These are phyloP conservation scores for Turritopsis rubra DNA, from an alignment of 30 jellyfish, hydroid and myxozoan species.

Conservation along the genomic window DNA sequence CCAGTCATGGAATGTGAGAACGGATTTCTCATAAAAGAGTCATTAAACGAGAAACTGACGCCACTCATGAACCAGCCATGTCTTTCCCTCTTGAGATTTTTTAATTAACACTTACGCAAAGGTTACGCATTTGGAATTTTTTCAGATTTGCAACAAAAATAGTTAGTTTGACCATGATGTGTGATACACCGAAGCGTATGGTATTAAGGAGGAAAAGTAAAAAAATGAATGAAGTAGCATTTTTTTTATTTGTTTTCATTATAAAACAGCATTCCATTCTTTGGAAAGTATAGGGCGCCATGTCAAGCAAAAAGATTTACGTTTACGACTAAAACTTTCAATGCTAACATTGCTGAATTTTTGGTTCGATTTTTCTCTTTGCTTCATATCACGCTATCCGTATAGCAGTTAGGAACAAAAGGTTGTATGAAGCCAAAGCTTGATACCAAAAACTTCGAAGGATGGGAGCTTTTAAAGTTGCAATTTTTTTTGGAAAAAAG, in stretches of 20 bases:
- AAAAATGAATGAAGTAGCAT: no score
- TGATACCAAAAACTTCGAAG: background rate
- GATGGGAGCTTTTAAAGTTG: background rate
- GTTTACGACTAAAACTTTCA: background rate
- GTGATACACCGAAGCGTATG: background rate
- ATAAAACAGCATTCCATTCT: background rate
- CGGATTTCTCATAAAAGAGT: background rate
- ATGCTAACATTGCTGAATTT: background rate
- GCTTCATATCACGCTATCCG: background rate
- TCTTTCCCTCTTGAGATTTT: background rate
- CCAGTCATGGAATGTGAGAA: background rate
- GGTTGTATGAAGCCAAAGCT: background rate
- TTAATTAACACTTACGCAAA: background rate
- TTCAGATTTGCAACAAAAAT: background rate
- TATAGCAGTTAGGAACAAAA: background rate
- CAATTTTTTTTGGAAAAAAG: background rate
- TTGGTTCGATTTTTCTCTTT: background rate
- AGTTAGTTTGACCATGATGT: background rate
- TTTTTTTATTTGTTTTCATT: background rate
- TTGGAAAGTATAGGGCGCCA: background rate
- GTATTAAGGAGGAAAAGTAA: background rate
- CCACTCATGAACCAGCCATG: background rate
- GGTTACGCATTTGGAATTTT: background rate
- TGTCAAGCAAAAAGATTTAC: background rate
- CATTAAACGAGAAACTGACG: background rate